phyloP scores from a whole-genome alignment of 1,140 invertebrate genomes.

The Megalonaias nervosa region DNA sequence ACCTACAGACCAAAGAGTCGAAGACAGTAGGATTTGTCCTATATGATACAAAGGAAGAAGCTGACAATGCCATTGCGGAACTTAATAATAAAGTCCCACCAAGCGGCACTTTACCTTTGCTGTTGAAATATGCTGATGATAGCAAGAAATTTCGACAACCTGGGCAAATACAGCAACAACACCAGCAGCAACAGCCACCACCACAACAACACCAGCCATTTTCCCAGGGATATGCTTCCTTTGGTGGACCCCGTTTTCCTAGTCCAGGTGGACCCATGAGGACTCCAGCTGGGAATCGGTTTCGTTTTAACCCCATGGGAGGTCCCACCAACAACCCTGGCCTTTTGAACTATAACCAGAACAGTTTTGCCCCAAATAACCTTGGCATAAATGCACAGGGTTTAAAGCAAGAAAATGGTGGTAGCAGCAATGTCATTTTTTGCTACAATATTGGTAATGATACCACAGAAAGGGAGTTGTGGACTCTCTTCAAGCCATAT shows the following conservation, averaged over 20 bases:
- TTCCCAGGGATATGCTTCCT: conserved; percentile 10
- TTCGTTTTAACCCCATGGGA: conserved; percentile 48
- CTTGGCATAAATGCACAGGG: too few species aligned
- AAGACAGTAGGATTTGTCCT: conserved; percentile 92
- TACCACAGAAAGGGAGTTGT: conserved; percentile 62
- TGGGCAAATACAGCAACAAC: too few species aligned
- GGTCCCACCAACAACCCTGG: too few species aligned
- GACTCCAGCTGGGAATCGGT: conserved; percentile 20
- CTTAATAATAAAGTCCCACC: conserved; percentile 88
- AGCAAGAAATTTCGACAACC: conserved; percentile 75
- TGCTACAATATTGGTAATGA: conserved; percentile 69
- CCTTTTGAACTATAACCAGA: too few species aligned
- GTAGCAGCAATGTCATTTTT: conserved; percentile 44
- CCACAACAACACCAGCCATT: conserved; percentile 26
- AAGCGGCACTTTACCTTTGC: conserved; percentile 84
- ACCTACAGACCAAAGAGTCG: conserved; percentile 87
- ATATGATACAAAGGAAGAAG: conserved; percentile 74
- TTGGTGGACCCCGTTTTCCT: neutral
- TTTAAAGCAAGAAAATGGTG: too few species aligned
- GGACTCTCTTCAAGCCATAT: conserved; percentile 65
- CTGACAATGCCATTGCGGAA: conserved; percentile 87
- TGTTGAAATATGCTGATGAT: conserved; percentile 91
- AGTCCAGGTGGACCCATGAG: conserved; percentile 20
- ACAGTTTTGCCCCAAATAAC: too few species aligned
- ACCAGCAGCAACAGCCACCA: too few species aligned